Percentiles rank a stretch among this genome's conserved stretches.
phyloP scores from a whole-genome alignment of 2,888 invertebrate species.

The Seladonia tumulorum region DNA sequence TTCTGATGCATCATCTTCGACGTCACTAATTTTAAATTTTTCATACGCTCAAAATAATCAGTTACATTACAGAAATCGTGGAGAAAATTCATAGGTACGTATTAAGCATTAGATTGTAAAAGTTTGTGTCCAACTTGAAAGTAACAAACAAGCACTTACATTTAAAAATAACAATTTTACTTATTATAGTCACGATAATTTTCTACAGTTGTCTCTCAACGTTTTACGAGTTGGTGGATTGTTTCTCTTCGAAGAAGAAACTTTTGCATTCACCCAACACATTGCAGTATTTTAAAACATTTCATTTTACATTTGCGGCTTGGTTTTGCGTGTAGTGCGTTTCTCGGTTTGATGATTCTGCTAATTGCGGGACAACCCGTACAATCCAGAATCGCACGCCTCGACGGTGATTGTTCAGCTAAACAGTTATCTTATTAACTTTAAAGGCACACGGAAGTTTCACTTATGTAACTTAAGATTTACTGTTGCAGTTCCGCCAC shows the following conservation, averaged over 20 bases:
- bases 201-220: not conserved
- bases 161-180: too few relatives aligned
- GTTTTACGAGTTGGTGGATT: not conserved
- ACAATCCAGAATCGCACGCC: not conserved
- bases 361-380: not conserved
- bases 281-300: not conserved
- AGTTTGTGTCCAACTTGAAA: too few relatives aligned
- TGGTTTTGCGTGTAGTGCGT: not conserved
- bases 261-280: not conserved
- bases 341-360: not conserved
- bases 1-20: too few relatives aligned
- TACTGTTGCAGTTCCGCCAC: conserved; percentile 41
- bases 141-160: too few relatives aligned
- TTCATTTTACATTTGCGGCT: not conserved
- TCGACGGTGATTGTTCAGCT: conserved; percentile 29
- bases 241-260: not conserved
- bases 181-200: not conserved
- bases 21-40: too few relatives aligned
- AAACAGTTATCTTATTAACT: conserved; percentile 32
- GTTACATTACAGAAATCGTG: too few relatives aligned
- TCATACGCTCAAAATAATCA: too few relatives aligned
- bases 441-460: conserved; percentile 47
- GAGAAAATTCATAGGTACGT: too few relatives aligned
- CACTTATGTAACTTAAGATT: conserved; percentile 58
- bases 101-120: too few relatives aligned